phyloP scores from a whole-genome alignment of 2,888 invertebrate genomes.

The Rhyacophila evoluta region DNA sequence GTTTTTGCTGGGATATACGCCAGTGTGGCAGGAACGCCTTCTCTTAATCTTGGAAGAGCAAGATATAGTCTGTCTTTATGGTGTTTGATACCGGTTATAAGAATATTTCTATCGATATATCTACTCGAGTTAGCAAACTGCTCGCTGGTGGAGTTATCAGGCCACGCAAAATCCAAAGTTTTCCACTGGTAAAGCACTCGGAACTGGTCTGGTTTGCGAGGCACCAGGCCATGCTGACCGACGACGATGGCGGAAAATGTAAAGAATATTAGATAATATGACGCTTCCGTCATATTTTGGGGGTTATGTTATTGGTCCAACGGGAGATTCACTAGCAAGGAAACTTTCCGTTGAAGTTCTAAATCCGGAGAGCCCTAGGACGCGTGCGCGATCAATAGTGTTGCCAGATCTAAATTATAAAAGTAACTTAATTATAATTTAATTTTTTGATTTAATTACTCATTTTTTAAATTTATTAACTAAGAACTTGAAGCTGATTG shows the following conservation, averaged over 20 bases:
- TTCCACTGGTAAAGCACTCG: conserved; percentile 81
- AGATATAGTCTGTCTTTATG: conserved; percentile 77
- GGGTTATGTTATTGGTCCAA: not conserved
- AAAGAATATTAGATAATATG: not conserved
- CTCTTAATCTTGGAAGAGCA: conserved; percentile 77
- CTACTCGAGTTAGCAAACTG: conserved; percentile 69
- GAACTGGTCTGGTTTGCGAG: conserved; percentile 69
- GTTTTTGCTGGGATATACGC: conserved; percentile 67
- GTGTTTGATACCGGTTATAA: conserved; percentile 77
- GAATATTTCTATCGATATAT: conserved; percentile 77
- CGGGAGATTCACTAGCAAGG: not conserved
- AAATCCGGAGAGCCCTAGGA: not conserved
- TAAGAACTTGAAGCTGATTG: too few species aligned
- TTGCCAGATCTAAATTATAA: not conserved
- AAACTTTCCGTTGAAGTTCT: not conserved
- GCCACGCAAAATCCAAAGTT: conserved; percentile 78
- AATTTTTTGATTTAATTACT: too few species aligned
- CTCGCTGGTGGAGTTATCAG: conserved; percentile 68
- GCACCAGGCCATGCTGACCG: not conserved
- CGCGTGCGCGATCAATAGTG: not conserved
- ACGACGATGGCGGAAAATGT: not conserved
- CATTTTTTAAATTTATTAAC: too few species aligned
- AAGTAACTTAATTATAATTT: too few species aligned
- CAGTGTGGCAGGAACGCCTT: conserved; percentile 79
- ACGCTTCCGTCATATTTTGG: not conserved